Evolutionary conservation across 2,797 vertebrate species (phyloP).

Genomic region (Oophaga sylvatica): DNA sequence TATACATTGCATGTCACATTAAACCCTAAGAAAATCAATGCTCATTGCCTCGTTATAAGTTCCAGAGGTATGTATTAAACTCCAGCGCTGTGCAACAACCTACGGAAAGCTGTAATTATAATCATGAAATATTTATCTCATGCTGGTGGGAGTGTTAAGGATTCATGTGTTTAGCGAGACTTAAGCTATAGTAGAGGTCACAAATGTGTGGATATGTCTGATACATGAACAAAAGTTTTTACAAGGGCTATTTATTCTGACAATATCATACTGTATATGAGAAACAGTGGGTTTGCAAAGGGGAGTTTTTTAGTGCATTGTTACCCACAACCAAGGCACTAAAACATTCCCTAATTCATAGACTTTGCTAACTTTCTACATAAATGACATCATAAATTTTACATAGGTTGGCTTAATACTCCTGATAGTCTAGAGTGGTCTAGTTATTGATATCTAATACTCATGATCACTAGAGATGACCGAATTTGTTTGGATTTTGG

Average conservation of each 20-base stretch:
- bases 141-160: constrained; percentile 3
- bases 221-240: neutral
- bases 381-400: no score
- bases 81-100: constrained; percentile 35
- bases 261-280: no score
- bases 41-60: constrained; percentile 41
- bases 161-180: neutral
- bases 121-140: constrained; percentile 43
- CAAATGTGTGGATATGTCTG: neutral
- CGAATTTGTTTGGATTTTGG: no score
- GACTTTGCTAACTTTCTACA: no score
- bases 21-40: constrained; percentile 49
- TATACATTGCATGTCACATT: constrained; percentile 48
- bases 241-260: neutral
- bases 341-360: no score
- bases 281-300: no score
- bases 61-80: constrained; percentile 46
- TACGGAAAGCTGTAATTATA: constrained; percentile 36
- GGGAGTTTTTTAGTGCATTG: no score
- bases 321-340: no score
- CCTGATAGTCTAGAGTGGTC: no score
- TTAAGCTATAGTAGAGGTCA: constrained; percentile 33
- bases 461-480: no score
- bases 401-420: no score
- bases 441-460: no score